Conservation (phyloP, 1,140 invertebrate species). For the Ceratina japonica region DNA sequence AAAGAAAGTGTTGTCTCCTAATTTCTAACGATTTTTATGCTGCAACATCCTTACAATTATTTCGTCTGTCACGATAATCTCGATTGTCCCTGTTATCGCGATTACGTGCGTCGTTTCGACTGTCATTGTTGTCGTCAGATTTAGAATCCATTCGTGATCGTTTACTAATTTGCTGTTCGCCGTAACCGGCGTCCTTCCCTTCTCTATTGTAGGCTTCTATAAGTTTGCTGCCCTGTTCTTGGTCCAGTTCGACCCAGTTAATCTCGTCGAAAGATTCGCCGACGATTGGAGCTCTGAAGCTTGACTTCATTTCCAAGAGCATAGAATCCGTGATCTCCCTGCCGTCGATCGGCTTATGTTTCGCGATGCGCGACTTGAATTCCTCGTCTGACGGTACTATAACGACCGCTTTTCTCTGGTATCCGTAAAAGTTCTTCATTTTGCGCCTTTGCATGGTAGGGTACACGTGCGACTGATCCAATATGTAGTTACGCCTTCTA, state of each 20-base stretch:
- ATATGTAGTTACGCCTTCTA: conserved; percentile 93
- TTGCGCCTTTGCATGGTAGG: conserved; percentile 96
- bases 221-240: conserved; percentile 85
- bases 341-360: conserved; percentile 90
- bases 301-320: conserved; percentile 96
- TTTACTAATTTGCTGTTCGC: conserved; percentile 70
- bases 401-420: conserved; percentile 92
- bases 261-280: conserved; percentile 87
- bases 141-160: conserved; percentile 69
- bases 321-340: conserved; percentile 94
- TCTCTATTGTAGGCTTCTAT: conserved; percentile 90
- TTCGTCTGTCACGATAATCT: conserved; percentile 75
- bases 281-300: conserved; percentile 86
- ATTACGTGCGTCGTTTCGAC: conserved; percentile 71
- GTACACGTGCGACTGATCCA: conserved; percentile 99
- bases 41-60: conserved; percentile 67
- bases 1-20: not conserved
- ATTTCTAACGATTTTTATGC: not conserved
- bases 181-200: conserved; percentile 84
- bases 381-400: conserved; percentile 94
- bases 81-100: conserved; percentile 77
- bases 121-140: conserved; percentile 62
- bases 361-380: conserved; percentile 87
- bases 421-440: conserved; percentile 95
- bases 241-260: conserved; percentile 85